Base-by-base conservation (phyloP, 2,888 invertebrate genomes). In the Pterobdella sp. region DNA sequence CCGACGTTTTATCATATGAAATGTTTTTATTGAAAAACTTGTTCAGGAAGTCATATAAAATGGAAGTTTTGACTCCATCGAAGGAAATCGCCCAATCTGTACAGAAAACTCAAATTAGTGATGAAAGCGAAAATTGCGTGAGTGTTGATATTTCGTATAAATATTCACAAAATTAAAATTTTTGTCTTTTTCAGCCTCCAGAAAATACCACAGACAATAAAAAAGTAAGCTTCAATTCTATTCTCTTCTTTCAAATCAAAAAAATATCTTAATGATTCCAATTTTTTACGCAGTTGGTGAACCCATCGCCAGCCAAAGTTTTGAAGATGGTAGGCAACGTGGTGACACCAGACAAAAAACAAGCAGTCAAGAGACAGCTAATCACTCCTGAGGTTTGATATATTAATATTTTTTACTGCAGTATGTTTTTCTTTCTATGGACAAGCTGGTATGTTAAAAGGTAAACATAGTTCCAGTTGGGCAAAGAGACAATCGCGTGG, bases 321-420 rank as follows among this genome's bases (percentile, higher is more conserved):
- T n/a, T 69, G 10, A 69, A 69, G 34, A 29, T 29, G 3, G n/a
- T 29, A 32, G n/a, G 29, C 49, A 69, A 69, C 49, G n/a, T 69
- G 31, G 52, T 52, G 49, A 69, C 69, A 22, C 69, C 69, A 22
- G 69, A 69, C n/a, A 69, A 69, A 32, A 69, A 56, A 26, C 60
- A 69, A 31, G 69, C 69, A 29, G 29, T 42, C 31, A 69, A 69
- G 52, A 69, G 69, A 26, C 60, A 56, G n/a, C 60, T 56, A 26
- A 26, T n/a, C 60, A 56, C 60, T 22, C 60, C 35, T 2, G 34
- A 65, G n/a, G 35, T 65, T 7, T 14, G 26, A 18, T 49, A 49
- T 49, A 49, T 49, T 49, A 18, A 49, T 49, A 18, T 49, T 49
- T 14, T 49, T 49, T 49, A n/a, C 52, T 49, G 14, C 14, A 18